A percentile compares a stretch with the other conserved stretches of the same genome.
Evolutionary conservation across 2,888 invertebrate genomes (phyloP).

Genomic region (Penaeus monodon): DNA sequence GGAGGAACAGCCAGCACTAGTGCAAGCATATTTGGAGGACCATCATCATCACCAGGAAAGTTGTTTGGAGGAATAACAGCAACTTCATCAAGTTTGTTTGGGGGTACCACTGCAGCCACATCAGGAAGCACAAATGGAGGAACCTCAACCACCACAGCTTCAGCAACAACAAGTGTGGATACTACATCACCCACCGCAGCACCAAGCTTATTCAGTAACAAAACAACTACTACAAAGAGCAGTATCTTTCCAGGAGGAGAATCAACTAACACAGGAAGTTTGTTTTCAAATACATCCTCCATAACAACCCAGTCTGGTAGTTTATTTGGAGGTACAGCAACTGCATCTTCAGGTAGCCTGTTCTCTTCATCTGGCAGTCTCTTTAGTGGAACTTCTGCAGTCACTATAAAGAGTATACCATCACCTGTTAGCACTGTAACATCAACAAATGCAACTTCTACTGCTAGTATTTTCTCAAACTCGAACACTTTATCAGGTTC

Average conservation of each 20-base stretch:
- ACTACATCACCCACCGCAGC: not conserved
- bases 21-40: slow-evolving; percentile 25
- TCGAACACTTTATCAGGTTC: slow-evolving; percentile 2
- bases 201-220: slow-evolving; percentile 7
- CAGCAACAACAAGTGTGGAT: not conserved
- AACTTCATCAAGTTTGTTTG: slow-evolving; percentile 26
- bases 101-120: slow-evolving; percentile 7
- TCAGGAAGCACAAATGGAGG: not conserved
- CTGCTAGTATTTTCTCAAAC: slow-evolving; percentile 25
- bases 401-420: slow-evolving; percentile 5
- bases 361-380: slow-evolving; percentile 6
- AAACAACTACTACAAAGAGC: slow-evolving; percentile 1
- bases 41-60: too few relatives aligned
- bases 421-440: slow-evolving; percentile 11
- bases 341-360: slow-evolving; percentile 4
- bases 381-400: slow-evolving; percentile 8
- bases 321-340: slow-evolving; percentile 15
- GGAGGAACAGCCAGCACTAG: not conserved
- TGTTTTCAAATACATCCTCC: slow-evolving; percentile 19
- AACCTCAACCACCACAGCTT: not conserved
- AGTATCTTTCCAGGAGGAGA: slow-evolving; percentile 1
- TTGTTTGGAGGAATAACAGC: not conserved
- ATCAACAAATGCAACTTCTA: slow-evolving; percentile 18
- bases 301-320: slow-evolving; percentile 7
- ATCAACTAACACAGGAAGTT: not conserved